phyloP scores from a whole-genome alignment of 2,888 invertebrate genomes.

The Spisula solida region DNA sequence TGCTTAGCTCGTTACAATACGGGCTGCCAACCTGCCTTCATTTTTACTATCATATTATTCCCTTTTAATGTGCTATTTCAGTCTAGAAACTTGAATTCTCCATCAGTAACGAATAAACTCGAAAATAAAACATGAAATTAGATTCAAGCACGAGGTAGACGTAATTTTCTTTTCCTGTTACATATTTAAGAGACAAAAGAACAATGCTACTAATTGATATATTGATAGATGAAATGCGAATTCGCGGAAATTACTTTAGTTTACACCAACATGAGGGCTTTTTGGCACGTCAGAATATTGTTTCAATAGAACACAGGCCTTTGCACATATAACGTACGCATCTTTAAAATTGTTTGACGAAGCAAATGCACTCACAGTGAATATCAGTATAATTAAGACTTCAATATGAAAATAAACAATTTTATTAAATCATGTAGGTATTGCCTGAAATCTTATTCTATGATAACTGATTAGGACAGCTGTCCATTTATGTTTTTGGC shows the following conservation, averaged over 20 bases:
- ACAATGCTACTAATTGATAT: conserved; percentile 33
- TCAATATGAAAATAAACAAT: no score
- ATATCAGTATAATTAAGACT: no score
- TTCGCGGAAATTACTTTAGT: not conserved
- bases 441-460: no score
- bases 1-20: conserved; percentile 37
- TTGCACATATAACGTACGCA: not conserved
- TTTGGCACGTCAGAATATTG: not conserved
- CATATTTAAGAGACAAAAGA: conserved; percentile 32
- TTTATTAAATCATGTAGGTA: no score
- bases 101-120: conserved; percentile 61
- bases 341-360: not conserved
- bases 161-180: conserved; percentile 31
- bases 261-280: not conserved
- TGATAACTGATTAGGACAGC: no score
- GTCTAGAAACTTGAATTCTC: conserved; percentile 64
- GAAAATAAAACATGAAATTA: conserved; percentile 55
- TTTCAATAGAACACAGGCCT: not conserved
- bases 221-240: conserved; percentile 22
- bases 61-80: conserved; percentile 66
- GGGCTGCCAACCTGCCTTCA: conserved; percentile 61
- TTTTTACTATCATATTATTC: conserved; percentile 67
- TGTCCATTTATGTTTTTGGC: no score
- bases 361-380: no score
- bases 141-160: conserved; percentile 40